These are phyloP conservation scores for Oscheius sp. DNA, from an alignment of 2,888 invertebrate genomes.

Conservation along the genomic window DNA sequence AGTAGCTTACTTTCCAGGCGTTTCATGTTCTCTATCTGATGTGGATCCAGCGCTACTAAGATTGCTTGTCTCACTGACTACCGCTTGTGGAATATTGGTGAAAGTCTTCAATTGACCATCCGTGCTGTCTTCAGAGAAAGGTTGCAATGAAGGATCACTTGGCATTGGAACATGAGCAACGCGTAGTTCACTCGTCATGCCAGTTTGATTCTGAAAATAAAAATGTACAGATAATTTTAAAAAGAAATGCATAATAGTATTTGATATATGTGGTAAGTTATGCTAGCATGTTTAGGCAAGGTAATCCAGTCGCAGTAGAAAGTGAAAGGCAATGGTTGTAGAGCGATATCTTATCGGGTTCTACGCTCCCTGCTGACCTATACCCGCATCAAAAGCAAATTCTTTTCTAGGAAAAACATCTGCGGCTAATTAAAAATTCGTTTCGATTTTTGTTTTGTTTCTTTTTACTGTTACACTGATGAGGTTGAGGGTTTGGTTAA, in stretches of 20 bases:
- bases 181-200: slow-evolving; percentile 5
- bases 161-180: slow-evolving; percentile 5
- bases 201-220: slow-evolving; percentile 26
- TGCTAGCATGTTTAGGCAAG: too few species aligned
- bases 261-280: too few species aligned
- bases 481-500: too few species aligned
- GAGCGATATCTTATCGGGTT: slow-evolving; percentile 25
- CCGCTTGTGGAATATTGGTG: slow-evolving; percentile 28
- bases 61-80: slow-evolving; percentile 56
- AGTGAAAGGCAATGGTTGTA: background rate
- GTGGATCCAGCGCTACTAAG: slow-evolving; percentile 60
- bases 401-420: too few species aligned
- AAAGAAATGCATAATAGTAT: too few species aligned
- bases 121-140: slow-evolving; percentile 36
- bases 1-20: slow-evolving; percentile 45
- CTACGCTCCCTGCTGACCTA: background rate
- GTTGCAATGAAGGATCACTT: slow-evolving; percentile 37
- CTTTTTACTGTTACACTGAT: too few species aligned
- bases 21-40: slow-evolving; percentile 55
- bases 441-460: too few species aligned
- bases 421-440: too few species aligned
- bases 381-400: too few species aligned
- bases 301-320: background rate
- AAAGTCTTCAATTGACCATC: slow-evolving; percentile 37
- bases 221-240: too few species aligned